phyloP scores from a whole-genome alignment of 1,140 invertebrate species.

The Oreohelix idahoensis region DNA sequence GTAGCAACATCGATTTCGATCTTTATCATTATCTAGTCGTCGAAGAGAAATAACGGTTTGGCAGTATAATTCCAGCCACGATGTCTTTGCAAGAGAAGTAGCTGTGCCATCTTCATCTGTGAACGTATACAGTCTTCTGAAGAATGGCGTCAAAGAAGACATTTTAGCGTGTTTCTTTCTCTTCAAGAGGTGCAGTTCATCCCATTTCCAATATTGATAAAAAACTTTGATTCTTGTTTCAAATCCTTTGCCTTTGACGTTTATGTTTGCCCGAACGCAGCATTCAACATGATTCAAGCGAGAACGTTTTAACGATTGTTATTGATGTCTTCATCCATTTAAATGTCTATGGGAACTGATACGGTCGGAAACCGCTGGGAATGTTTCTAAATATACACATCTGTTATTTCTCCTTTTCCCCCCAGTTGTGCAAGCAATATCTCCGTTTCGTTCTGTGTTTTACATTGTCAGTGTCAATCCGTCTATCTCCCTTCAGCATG shows the following conservation, averaged over 20 bases:
- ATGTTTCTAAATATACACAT: not conserved
- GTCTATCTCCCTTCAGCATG: not conserved
- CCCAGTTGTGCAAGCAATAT: not conserved
- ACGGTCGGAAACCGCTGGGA: not conserved
- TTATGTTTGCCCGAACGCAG: not conserved
- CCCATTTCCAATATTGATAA: not conserved
- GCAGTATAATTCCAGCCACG: no score
- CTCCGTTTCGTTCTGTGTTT: not conserved
- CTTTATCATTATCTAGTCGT: no score
- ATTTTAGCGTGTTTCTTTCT: not conserved
- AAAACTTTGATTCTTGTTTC: not conserved
- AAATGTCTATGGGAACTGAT: not conserved
- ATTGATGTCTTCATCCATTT: not conserved
- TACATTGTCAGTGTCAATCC: not conserved
- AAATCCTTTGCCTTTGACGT: not conserved
- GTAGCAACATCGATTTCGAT: no score
- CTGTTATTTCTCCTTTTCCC: not conserved
- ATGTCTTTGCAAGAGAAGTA: no score
- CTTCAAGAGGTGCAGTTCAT: not conserved
- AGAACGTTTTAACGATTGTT: not conserved
- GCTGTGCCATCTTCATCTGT: not conserved
- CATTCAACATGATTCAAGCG: not conserved
- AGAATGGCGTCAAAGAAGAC: not conserved
- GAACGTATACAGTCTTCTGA: not conserved
- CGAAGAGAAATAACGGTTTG: no score